A percentile compares a stretch with the other conserved stretches of the same genome.
Conservation (phyloP, 2,797 vertebrate genomes). For the Sebastes cheni region DNA sequence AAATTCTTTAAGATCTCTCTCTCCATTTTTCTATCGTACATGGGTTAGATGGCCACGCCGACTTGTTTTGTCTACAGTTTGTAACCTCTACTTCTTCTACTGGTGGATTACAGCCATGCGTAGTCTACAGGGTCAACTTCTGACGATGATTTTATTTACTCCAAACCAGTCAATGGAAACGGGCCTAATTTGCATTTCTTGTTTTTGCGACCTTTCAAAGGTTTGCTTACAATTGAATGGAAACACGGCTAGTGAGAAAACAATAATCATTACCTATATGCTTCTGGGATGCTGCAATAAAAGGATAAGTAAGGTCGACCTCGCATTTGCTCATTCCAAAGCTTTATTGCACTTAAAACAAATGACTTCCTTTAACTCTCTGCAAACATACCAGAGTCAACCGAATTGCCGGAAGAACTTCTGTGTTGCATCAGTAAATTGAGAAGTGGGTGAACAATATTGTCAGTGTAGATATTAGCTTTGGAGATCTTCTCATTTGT, state of each 20-base stretch:
- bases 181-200: too few species aligned
- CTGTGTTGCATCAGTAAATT: constrained; percentile 54
- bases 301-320: not conserved
- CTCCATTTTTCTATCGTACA: too few species aligned
- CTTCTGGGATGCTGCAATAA: not conserved
- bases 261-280: not conserved
- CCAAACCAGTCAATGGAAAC: too few species aligned
- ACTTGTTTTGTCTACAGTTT: too few species aligned
- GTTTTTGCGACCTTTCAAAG: too few species aligned
- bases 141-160: too few species aligned
- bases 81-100: too few species aligned
- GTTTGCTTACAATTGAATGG: too few species aligned
- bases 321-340: not conserved
- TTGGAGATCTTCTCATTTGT: constrained; percentile 53
- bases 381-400: constrained; percentile 26
- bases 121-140: too few species aligned
- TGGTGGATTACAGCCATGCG: too few species aligned
- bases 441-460: constrained; percentile 37
- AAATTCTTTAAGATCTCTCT: too few species aligned
- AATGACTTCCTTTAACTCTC: constrained; percentile 16
- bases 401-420: constrained; percentile 32
- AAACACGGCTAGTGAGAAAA: not conserved
- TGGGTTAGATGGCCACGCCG: too few species aligned
- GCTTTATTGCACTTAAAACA: not conserved
- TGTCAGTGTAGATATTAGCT: constrained; percentile 54